Evolutionary conservation across 2,888 invertebrate species (phyloP).

Genomic region (Nomada ruficornis): DNA sequence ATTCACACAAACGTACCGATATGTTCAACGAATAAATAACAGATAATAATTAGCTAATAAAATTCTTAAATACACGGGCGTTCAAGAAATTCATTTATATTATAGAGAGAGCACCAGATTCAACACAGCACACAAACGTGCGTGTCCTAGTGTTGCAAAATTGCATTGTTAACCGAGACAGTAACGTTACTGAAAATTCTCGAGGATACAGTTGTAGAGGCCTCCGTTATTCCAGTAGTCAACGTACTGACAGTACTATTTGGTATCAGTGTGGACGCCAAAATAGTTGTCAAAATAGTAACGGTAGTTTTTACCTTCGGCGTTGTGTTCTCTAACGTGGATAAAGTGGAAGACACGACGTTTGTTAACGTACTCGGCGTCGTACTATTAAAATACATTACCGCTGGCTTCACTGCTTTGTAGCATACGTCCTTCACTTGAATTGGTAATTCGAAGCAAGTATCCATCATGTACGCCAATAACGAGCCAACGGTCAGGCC

Average conservation of each 20-base stretch:
- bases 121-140: slow-evolving; percentile 64
- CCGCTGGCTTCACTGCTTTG: slow-evolving; percentile 66
- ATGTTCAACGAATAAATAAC: not conserved
- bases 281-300: slow-evolving; percentile 69
- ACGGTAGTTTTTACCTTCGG: slow-evolving; percentile 74
- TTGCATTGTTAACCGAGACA: slow-evolving; percentile 74
- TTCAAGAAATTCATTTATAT: not conserved
- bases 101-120: slow-evolving; percentile 63
- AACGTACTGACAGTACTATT: slow-evolving; percentile 73
- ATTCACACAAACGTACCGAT: not conserved
- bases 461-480: slow-evolving; percentile 92
- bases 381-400: slow-evolving; percentile 63
- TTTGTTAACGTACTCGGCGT: slow-evolving; percentile 74
- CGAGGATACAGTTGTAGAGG: slow-evolving; percentile 71
- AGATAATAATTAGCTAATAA: not conserved
- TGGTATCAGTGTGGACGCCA: slow-evolving; percentile 65
- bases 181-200: slow-evolving; percentile 75
- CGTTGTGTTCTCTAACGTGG: slow-evolving; percentile 73
- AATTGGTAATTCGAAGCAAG: slow-evolving; percentile 78
- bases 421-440: slow-evolving; percentile 80
- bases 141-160: slow-evolving; percentile 68
- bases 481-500: slow-evolving; percentile 94
- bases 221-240: slow-evolving; percentile 66
- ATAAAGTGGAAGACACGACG: slow-evolving; percentile 70
- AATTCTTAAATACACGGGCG: not conserved